These are phyloP conservation scores for Leptopilina clavipes DNA, from an alignment of 1,140 invertebrate genomes.

Conservation along the genomic window DNA sequence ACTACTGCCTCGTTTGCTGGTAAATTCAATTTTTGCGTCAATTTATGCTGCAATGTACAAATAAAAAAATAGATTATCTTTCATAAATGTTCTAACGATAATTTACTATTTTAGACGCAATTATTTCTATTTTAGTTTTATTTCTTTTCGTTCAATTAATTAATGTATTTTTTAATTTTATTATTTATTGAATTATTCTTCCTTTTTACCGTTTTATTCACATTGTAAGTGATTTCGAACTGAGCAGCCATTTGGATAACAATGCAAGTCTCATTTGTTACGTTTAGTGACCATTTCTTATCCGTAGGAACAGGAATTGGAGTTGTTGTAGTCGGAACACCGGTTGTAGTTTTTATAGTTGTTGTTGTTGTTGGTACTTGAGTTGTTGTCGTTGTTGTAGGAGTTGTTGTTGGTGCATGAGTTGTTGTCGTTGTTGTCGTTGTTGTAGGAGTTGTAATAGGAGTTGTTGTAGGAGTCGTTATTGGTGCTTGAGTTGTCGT, in stretches of 20 bases:
- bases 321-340: conserved; percentile 59
- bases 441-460: conserved; percentile 43
- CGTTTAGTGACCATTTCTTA: conserved; percentile 74
- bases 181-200: neutral
- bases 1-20: conserved; percentile 45
- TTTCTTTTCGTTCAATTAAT: neutral
- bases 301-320: conserved; percentile 65
- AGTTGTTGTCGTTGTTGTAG: conserved; percentile 65
- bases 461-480: conserved; percentile 55
- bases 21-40: conserved; percentile 2
- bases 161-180: neutral
- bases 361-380: conserved; percentile 35
- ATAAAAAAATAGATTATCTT: no score
- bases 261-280: conserved; percentile 74
- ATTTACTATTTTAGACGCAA: neutral
- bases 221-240: conserved; percentile 77
- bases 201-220: conserved; percentile 57
- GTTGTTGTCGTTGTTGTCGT: conserved; percentile 51
- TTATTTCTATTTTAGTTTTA: neutral
- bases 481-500: neutral
- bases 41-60: neutral
- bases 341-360: conserved; percentile 47
- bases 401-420: conserved; percentile 52
- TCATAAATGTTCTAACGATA: no score
- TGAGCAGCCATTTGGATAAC: conserved; percentile 79